Evolutionary conservation across 2,888 invertebrate genomes (phyloP).

Genomic region (Megalurothrips usitatus): DNA sequence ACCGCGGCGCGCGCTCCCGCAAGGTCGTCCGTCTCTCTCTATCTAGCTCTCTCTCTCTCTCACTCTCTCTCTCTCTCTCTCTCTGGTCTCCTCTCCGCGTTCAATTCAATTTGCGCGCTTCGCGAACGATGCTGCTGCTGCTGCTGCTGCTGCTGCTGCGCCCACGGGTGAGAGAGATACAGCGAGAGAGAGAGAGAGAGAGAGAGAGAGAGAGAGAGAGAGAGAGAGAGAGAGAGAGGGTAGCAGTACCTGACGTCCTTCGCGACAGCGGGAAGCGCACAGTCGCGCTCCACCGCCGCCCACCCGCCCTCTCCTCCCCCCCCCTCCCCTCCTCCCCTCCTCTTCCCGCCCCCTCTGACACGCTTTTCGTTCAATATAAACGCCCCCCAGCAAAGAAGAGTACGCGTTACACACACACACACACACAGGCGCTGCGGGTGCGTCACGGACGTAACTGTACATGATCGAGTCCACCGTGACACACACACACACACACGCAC

Average conservation of each 20-base stretch:
- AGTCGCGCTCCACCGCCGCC: neutral
- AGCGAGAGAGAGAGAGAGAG: neutral
- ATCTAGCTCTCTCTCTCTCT: neutral
- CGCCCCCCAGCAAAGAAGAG: no score
- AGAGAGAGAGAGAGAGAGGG: neutral
- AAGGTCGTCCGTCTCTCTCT: neutral
- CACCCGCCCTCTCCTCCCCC: neutral
- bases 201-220: conserved; percentile 3
- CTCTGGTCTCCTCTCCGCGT: no score
- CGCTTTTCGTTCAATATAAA: no score
- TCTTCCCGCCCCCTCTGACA: no score
- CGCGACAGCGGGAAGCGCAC: neutral
- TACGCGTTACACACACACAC: no score
- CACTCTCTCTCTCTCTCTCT: neutral
- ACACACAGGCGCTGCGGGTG: no score
- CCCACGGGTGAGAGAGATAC: neutral
- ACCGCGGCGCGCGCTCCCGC: no score
- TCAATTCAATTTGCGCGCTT: no score
- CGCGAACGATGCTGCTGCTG: neutral
- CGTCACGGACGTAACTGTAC: no score
- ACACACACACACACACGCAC: no score
- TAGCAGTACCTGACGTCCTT: neutral
- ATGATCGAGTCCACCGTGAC: no score
- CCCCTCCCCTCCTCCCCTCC: no score
- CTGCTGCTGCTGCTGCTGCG: neutral